These are phyloP conservation scores for Rhineura floridana DNA, from an alignment of 2,113 vertebrate species.

Conservation along the genomic window DNA sequence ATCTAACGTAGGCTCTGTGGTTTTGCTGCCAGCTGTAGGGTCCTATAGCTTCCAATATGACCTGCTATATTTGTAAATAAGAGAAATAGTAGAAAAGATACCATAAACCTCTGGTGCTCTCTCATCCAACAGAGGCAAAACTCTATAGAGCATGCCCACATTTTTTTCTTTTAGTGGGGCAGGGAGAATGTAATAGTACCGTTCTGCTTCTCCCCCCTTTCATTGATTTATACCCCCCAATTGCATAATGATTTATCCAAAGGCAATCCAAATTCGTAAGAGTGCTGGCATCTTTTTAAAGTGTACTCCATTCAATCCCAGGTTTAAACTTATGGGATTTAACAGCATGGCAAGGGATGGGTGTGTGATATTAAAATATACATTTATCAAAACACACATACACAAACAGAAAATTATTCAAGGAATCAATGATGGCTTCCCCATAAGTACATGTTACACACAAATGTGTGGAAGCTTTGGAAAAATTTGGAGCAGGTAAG, in stretches of 20 bases:
- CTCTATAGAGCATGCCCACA: background rate
- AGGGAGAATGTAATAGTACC: background rate
- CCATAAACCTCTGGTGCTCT: background rate
- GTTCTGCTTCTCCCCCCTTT: background rate
- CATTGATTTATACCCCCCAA: background rate
- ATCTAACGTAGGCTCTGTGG: background rate
- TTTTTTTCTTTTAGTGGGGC: background rate
- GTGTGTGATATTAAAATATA: background rate
- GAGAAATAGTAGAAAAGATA: background rate
- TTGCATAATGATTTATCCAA: background rate
- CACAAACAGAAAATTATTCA: background rate
- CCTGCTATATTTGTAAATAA: background rate
- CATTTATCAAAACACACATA: background rate
- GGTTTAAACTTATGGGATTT: background rate
- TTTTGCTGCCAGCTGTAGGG: background rate
- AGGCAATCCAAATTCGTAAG: constrained; percentile 8
- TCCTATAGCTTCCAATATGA: background rate
- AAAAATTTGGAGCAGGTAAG: background rate
- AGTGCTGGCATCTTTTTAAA: background rate
- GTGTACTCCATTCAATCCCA: constrained; percentile 2
- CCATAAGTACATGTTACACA: background rate
- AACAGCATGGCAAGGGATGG: background rate
- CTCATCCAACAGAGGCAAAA: background rate
- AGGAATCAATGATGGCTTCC: background rate
- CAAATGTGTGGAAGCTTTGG: background rate